Conservation (phyloP, 2,113 vertebrate species). For the Tor tambroides region DNA sequence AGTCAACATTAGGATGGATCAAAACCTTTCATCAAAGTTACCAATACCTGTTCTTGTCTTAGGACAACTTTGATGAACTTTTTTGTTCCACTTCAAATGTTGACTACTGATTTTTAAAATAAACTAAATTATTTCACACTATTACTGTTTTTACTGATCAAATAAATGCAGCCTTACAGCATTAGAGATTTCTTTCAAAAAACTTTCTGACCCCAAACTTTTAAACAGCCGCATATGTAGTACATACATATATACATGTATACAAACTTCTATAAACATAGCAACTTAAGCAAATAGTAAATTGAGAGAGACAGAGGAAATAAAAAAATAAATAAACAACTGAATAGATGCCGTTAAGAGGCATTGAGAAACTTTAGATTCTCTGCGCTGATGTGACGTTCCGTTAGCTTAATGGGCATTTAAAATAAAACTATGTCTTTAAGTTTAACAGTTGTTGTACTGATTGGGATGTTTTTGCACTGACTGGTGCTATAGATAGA, state of each 20-base stretch:
- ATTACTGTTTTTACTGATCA: neutral
- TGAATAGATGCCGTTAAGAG: neutral
- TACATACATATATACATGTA: too few relatives aligned
- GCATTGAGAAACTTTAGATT: neutral
- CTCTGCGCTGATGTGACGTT: neutral
- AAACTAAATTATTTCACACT: neutral
- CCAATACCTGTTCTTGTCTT: too few relatives aligned
- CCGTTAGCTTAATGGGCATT: neutral
- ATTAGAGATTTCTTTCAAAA: neutral
- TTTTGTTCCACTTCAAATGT: too few relatives aligned
- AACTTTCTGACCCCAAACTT: neutral
- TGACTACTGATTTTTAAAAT: too few relatives aligned
- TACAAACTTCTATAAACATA: neutral
- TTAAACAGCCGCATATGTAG: neutral
- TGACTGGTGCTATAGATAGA: constrained; percentile 46
- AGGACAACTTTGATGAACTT: too few relatives aligned
- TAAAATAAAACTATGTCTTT: neutral
- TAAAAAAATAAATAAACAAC: neutral
- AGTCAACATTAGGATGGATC: too few relatives aligned
- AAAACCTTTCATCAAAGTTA: too few relatives aligned
- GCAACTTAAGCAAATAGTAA: neutral
- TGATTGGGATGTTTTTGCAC: neutral
- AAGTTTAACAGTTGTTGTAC: constrained; percentile 3
- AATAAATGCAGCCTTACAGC: neutral
- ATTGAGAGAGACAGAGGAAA: neutral